Percentiles rank a stretch among this genome's conserved stretches.
Conservation (phyloP, 2,113 vertebrate species). For the Phocoena sinus region DNA sequence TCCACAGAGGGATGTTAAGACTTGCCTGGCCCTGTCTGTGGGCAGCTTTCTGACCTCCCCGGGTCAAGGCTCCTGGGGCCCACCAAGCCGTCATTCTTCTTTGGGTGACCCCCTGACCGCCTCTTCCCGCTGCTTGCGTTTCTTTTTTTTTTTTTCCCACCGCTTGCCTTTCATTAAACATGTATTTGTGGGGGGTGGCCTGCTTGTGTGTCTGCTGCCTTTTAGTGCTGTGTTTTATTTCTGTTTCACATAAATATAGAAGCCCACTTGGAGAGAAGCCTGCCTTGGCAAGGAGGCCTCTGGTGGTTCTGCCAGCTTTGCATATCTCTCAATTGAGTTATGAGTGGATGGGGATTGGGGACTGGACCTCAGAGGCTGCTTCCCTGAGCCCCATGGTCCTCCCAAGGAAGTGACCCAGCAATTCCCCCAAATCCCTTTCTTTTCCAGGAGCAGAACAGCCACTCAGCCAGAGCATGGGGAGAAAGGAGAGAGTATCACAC, state of each 20-base stretch:
- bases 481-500: background rate
- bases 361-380: constrained; percentile 6
- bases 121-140: background rate
- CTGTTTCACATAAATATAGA: constrained; percentile 67
- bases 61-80: background rate
- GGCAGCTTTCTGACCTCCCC: background rate
- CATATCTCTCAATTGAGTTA: constrained; percentile 66
- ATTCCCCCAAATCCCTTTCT: background rate
- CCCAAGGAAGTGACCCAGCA: constrained; percentile 8
- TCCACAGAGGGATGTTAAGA: background rate
- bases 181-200: background rate
- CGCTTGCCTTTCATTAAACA: background rate
- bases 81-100: background rate
- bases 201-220: background rate
- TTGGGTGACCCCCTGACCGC: background rate
- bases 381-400: constrained; percentile 11
- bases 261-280: constrained; percentile 54
- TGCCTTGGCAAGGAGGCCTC: constrained; percentile 63
- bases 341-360: background rate
- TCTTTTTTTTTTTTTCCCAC: background rate
- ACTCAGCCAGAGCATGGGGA: constrained; percentile 9
- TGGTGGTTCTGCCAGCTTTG: constrained; percentile 39
- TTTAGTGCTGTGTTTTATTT: constrained; percentile 61
- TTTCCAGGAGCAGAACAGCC: constrained; percentile 44
- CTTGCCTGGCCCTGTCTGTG: background rate